Conservation (phyloP, 2,113 vertebrate genomes). For the Greenwoodochromis staneri region DNA sequence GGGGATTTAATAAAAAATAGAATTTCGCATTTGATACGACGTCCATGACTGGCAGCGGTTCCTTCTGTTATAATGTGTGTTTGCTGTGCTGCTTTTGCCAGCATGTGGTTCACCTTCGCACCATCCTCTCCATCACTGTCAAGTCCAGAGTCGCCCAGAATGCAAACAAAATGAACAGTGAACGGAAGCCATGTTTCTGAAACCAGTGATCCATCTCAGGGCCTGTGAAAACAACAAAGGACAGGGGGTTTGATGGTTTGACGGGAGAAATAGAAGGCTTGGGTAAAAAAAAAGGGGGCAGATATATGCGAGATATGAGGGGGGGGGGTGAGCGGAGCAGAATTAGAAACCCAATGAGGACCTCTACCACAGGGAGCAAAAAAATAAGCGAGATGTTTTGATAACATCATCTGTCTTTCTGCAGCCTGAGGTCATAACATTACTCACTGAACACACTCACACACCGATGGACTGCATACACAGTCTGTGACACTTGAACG, state of each 20-base stretch:
- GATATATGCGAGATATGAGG: not conserved
- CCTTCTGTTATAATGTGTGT: not conserved
- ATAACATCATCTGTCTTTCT: constrained; percentile 32
- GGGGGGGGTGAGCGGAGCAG: not conserved
- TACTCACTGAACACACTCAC: not conserved
- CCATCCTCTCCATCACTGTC: constrained; percentile 30
- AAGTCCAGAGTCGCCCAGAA: not conserved
- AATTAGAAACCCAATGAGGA: not conserved
- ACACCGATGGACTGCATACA: not conserved
- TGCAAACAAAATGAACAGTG: not conserved
- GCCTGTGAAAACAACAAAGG: not conserved
- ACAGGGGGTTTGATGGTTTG: not conserved
- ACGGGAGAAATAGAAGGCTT: not conserved
- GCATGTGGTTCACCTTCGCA: not conserved
- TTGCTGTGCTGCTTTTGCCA: not conserved
- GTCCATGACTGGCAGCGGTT: not conserved
- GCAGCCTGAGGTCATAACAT: constrained; percentile 19
- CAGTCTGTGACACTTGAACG: not conserved
- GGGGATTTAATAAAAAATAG: not conserved
- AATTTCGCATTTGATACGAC: not conserved
- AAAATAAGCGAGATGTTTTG: constrained; percentile 1
- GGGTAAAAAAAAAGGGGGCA: not conserved
- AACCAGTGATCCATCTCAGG: not conserved
- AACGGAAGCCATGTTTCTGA: not conserved
- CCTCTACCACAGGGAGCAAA: not conserved